Conservation (phyloP, 2,797 vertebrate genomes). For the Erpetoichthys calabaricus region DNA sequence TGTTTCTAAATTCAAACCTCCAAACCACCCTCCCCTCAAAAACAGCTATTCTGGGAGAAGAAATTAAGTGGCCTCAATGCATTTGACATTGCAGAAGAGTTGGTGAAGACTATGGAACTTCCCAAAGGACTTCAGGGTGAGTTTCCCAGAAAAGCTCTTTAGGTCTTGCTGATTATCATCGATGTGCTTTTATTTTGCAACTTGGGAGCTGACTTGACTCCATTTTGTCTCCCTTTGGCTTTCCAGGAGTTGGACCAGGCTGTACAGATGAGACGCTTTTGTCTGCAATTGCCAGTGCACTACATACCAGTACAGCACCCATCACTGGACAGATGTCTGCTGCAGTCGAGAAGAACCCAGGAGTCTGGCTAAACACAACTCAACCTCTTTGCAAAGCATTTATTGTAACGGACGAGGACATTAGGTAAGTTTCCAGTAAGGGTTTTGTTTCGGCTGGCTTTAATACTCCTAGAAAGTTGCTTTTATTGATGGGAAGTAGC, state of each 20-base stretch:
- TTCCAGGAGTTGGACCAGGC: constrained; percentile 79
- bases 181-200: no score
- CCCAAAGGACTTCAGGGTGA: constrained; percentile 93
- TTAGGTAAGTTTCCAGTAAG: constrained; percentile 52
- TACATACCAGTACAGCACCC: constrained; percentile 88
- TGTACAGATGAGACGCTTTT: constrained; percentile 91
- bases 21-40: no score
- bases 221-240: neutral
- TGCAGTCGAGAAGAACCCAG: constrained; percentile 92
- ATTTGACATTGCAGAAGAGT: constrained; percentile 91
- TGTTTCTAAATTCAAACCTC: no score
- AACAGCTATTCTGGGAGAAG: constrained; percentile 96
- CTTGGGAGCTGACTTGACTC: no score
- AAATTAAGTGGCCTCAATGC: constrained; percentile 88
- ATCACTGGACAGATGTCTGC: constrained; percentile 94
- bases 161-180: no score
- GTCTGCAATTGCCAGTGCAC: constrained; percentile 87
- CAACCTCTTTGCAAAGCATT: constrained; percentile 96
- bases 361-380: constrained; percentile 89
- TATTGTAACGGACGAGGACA: constrained; percentile 94
- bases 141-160: no score
- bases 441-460: neutral
- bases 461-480: no score
- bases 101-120: constrained; percentile 96
- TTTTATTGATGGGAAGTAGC: no score